These are phyloP conservation scores for Hyperopisus bebe DNA, from an alignment of 2,113 vertebrate species.

Conservation along the genomic window DNA sequence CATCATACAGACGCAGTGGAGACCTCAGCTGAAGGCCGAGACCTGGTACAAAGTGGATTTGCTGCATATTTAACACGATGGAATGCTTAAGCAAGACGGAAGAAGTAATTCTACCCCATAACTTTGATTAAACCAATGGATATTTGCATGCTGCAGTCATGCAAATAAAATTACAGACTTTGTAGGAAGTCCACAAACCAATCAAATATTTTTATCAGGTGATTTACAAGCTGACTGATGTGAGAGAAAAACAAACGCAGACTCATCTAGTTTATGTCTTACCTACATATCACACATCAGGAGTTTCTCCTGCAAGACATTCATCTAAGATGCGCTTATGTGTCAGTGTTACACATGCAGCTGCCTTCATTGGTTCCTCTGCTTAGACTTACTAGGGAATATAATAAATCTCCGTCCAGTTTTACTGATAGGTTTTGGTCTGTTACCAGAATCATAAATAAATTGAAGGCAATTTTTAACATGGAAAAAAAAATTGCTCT, in stretches of 20 bases:
- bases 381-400: neutral
- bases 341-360: neutral
- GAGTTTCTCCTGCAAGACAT: neutral
- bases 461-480: conserved; percentile 8
- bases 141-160: neutral
- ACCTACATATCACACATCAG: neutral
- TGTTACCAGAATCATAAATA: conserved; percentile 12
- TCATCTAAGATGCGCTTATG: neutral
- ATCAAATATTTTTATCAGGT: neutral
- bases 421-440: conserved; percentile 15
- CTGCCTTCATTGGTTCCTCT: neutral
- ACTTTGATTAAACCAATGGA: neutral
- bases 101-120: neutral
- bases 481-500: neutral
- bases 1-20: neutral
- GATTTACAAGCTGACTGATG: neutral
- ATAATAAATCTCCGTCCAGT: conserved; percentile 11
- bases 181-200: neutral
- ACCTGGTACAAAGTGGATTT: neutral
- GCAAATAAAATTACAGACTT: neutral
- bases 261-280: neutral
- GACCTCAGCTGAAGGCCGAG: neutral
- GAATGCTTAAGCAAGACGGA: neutral
- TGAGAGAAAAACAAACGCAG: neutral
- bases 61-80: neutral